Evolutionary conservation across 2,797 vertebrate species (phyloP).

Genomic region (Peromyscus eremicus): DNA sequence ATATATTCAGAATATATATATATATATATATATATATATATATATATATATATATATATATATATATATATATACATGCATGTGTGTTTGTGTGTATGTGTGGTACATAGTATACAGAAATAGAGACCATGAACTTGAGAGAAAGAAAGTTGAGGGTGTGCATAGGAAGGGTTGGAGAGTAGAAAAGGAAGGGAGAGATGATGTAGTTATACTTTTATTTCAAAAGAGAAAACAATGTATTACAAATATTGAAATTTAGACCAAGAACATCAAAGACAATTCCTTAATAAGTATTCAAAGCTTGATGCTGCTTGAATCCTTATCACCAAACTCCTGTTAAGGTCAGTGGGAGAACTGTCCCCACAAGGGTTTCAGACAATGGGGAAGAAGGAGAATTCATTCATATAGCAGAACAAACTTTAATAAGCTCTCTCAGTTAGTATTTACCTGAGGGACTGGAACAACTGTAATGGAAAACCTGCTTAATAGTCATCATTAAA

Average conservation of each 20-base stretch:
- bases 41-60: no score
- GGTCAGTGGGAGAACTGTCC: not conserved
- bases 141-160: not conserved
- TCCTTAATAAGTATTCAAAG: constrained; percentile 33
- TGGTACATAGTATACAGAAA: not conserved
- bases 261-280: constrained; percentile 6
- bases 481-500: constrained; percentile 79
- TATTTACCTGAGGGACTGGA: constrained; percentile 75
- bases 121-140: not conserved
- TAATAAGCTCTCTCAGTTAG: constrained; percentile 70
- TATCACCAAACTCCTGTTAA: not conserved
- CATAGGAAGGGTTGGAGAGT: not conserved
- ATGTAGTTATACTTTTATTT: not conserved
- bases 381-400: constrained; percentile 49
- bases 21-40: no score
- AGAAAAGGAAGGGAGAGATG: not conserved
- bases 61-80: no score
- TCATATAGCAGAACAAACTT: constrained; percentile 62
- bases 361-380: constrained; percentile 20
- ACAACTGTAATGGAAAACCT: constrained; percentile 69
- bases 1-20: no score
- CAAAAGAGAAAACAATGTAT: not conserved
- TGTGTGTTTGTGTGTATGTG: not conserved
- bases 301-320: not conserved
- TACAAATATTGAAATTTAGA: constrained; percentile 48